Evolutionary conservation across 2,113 vertebrate species (phyloP).

Genomic region (Triplophysa siluroides): DNA sequence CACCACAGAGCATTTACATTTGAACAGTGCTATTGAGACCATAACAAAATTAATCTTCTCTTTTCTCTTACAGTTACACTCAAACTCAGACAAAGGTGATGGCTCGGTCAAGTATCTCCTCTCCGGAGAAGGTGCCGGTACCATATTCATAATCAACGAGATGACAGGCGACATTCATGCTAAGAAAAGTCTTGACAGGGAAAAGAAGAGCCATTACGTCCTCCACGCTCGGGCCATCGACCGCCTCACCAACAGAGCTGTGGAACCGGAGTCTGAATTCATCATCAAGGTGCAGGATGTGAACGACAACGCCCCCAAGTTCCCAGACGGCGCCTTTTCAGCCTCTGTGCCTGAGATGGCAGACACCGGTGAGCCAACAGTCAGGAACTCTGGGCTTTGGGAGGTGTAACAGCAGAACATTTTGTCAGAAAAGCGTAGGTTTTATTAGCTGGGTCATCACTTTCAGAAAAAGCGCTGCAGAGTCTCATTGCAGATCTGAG

Average conservation of each 20-base stretch:
- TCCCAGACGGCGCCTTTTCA: conserved; percentile 90
- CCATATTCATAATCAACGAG: conserved; percentile 95
- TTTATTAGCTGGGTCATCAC: conserved; percentile 55
- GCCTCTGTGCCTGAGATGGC: conserved; percentile 96
- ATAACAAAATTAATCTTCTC: conserved; percentile 16
- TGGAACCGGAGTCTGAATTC: conserved; percentile 96
- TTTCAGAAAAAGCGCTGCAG: conserved; percentile 37
- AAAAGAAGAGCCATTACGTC: conserved; percentile 95
- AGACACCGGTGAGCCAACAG: conserved; percentile 87
- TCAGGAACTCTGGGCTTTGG: background rate
- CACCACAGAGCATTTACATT: background rate
- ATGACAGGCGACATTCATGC: conserved; percentile 96
- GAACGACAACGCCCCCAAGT: conserved; percentile 96
- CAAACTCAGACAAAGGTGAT: conserved; percentile 98
- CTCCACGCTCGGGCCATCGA: conserved; percentile 94
- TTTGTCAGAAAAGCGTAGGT: conserved; percentile 29
- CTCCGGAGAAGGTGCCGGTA: conserved; percentile 93
- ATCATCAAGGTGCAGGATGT: conserved; percentile 99
- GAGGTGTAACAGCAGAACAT: background rate
- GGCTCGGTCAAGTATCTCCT: conserved; percentile 96
- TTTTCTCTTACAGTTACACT: conserved; percentile 84
- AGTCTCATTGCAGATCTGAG: conserved; percentile 25
- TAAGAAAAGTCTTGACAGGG: conserved; percentile 92
- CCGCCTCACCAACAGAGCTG: conserved; percentile 88
- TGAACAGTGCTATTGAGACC: background rate